These are phyloP conservation scores for Caligus rogercresseyi DNA, from an alignment of 1,140 invertebrate genomes.

Conservation along the genomic window DNA sequence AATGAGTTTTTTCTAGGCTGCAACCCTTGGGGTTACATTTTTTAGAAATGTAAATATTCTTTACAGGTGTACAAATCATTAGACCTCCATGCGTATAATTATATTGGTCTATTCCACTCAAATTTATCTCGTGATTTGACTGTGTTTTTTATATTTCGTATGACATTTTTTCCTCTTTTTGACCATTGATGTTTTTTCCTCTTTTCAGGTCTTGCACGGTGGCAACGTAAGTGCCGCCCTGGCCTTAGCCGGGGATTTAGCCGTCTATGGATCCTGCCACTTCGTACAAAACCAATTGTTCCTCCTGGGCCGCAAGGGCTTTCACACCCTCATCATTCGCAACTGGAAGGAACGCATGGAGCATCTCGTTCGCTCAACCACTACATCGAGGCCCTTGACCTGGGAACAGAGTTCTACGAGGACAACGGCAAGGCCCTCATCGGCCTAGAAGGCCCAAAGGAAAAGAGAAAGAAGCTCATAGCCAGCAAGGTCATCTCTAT, in stretches of 20 bases:
- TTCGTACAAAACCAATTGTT: slow-evolving; percentile 48
- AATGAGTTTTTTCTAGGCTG: too few species aligned
- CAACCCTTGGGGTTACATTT: too few species aligned
- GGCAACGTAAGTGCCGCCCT: slow-evolving; percentile 56
- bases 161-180: too few species aligned
- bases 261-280: slow-evolving; percentile 75
- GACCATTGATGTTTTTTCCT: too few species aligned
- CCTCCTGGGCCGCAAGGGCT: slow-evolving; percentile 16
- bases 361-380: slow-evolving; percentile 43
- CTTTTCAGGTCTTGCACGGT: slow-evolving; percentile 34
- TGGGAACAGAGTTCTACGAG: slow-evolving; percentile 47
- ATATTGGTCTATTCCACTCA: too few species aligned
- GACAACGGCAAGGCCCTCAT: slow-evolving; percentile 47
- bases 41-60: too few species aligned
- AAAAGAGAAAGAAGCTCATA: slow-evolving; percentile 39
- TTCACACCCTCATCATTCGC: slow-evolving; percentile 54
- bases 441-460: slow-evolving; percentile 38
- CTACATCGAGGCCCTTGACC: slow-evolving; percentile 38
- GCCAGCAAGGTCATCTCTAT: slow-evolving; percentile 32
- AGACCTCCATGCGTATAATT: too few species aligned
- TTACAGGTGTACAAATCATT: too few species aligned
- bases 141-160: too few species aligned
- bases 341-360: slow-evolving; percentile 59
- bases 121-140: too few species aligned
- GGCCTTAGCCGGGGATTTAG: slow-evolving; percentile 51